Conservation (phyloP, 2,113 vertebrate genomes). For the Thunnus maccoyii region DNA sequence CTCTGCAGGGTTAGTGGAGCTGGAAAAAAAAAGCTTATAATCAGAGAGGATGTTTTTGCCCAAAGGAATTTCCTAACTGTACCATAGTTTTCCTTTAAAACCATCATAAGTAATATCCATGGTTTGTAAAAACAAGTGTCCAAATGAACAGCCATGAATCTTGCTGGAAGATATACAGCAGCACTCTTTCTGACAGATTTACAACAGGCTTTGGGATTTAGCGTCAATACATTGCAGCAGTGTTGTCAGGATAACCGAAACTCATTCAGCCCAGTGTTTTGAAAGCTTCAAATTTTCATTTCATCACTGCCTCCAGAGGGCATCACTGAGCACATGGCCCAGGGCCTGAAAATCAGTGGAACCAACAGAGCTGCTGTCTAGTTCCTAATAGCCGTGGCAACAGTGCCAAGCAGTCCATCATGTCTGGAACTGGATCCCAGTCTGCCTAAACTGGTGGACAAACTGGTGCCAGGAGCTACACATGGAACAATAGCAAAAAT, state of each 20-base stretch:
- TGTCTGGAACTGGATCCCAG: conserved; percentile 28
- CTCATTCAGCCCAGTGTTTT: no score
- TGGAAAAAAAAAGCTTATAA: conserved; percentile 3
- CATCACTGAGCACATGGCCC: not conserved
- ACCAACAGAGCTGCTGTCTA: conserved; percentile 6
- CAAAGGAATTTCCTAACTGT: not conserved
- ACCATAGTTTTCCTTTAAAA: not conserved
- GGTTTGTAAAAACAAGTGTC: not conserved
- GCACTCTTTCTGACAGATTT: conserved; percentile 1
- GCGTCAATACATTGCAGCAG: conserved; percentile 11
- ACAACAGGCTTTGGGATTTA: conserved; percentile 32
- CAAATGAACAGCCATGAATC: not conserved
- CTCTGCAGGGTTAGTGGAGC: not conserved
- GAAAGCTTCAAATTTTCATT: not conserved
- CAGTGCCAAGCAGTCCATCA: conserved; percentile 25
- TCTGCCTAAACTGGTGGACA: conserved; percentile 1
- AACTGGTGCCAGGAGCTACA: conserved; percentile 12
- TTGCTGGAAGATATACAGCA: not conserved
- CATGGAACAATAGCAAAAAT: conserved; percentile 5
- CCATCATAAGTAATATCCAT: not conserved
- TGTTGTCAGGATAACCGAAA: conserved; percentile 21
- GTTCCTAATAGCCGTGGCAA: conserved; percentile 1
- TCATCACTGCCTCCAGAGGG: conserved; percentile 31
- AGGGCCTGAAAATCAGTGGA: not conserved
- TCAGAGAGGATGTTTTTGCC: not conserved